Evolutionary conservation across 2,113 vertebrate genomes (phyloP).

Genomic region (Caloenas nicobarica): DNA sequence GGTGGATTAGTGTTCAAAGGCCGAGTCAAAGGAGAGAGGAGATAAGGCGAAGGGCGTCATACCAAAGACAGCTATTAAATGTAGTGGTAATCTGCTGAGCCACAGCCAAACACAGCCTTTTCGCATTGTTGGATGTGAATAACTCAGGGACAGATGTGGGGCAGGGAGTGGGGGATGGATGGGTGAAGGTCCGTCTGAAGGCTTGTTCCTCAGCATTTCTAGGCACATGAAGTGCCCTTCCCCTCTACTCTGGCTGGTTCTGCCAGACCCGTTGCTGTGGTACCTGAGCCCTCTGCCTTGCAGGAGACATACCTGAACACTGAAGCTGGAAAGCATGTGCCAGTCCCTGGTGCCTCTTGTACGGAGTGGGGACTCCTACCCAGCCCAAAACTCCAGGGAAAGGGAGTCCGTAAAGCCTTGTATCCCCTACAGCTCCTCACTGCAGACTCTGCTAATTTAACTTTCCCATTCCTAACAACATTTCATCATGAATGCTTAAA

Average conservation of each 20-base stretch:
- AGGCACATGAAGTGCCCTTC: neutral
- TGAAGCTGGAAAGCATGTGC: neutral
- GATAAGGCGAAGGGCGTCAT: conserved; percentile 38
- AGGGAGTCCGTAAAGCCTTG: neutral
- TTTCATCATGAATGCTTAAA: neutral
- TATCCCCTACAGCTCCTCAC: neutral
- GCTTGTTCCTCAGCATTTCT: neutral
- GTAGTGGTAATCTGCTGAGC: conserved; percentile 51
- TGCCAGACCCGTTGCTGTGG: neutral
- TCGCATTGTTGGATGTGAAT: neutral
- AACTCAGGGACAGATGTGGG: neutral
- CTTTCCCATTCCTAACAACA: neutral
- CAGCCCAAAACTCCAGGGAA: neutral
- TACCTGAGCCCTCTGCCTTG: neutral
- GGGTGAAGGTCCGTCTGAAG: neutral
- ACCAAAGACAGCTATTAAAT: conserved; percentile 58
- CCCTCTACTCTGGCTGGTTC: neutral
- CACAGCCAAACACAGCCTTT: conserved; percentile 47
- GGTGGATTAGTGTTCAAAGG: conserved; percentile 69
- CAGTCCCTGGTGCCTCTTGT: neutral
- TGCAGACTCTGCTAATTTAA: neutral
- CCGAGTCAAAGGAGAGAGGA: conserved; percentile 47
- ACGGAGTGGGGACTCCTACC: fast-evolving
- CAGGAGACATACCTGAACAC: neutral
- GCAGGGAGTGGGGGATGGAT: neutral